Evolutionary conservation across 2,888 invertebrate genomes (phyloP), one percentile per base, ranked within the genome.

Genomic region (Cryptops parisi): DNA sequence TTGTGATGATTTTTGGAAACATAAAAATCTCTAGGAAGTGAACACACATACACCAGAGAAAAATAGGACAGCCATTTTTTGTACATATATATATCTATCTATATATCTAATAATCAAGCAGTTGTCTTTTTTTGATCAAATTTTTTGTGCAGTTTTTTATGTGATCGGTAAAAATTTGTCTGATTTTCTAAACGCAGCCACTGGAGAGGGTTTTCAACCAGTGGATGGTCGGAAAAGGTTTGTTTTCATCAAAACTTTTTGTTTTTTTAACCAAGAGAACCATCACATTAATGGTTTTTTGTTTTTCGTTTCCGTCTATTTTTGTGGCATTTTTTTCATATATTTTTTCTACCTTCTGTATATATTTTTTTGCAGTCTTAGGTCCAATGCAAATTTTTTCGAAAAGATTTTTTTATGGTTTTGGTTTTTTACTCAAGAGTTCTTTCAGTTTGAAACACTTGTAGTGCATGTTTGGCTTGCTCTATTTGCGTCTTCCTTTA

Each of bases 171-270:
- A 24, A 49, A 6, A 26, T 40, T 17, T 41, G 40, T 49, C 56
- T 58, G 57, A 57, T 52, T 56, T 57, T 59, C 55, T 57, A 44
- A 58, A 59, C 54, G 60, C 60, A 60, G 60, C 60, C 57, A 57
- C 26, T 60, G 59, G 60, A 60, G 59, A 52, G 59, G 60, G 52
- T 58, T 58, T 52, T 57, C 57, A 54, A 57, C 58, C 55, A 55
- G 54, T 56, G 58, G 56, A 60, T 57, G 55, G 55, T 57, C 59
- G 55, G 57, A 60, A 47, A 59, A 60, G 60, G 60, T 60, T 59
- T 58, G 60, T 60, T 57, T 50, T 25, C 12, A 21, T 50, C 3
- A 6, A 26, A 47, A 48, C 48, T 33, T 33, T 9, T 33, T 33
- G 6, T 33, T 33, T 33, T 33, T 47, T 47, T 5, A 47, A 23